Evolutionary conservation across 2,113 vertebrate genomes (phyloP).

Genomic region (Pteronura brasiliensis): DNA sequence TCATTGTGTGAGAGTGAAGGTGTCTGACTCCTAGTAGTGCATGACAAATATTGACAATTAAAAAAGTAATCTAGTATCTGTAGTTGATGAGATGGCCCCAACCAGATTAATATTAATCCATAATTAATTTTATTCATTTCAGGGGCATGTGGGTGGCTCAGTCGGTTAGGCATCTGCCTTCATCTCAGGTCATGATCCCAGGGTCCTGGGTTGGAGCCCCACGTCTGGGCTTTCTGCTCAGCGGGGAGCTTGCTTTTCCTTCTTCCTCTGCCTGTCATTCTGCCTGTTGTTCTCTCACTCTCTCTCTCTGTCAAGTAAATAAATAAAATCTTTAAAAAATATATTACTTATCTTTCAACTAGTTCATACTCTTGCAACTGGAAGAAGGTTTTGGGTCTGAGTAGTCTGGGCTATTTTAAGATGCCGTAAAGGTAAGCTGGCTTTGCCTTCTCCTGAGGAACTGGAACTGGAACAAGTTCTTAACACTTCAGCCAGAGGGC

Average conservation of each 20-base stretch:
- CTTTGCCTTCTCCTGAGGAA: slow-evolving; percentile 24
- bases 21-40: not conserved
- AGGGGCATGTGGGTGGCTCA: not conserved
- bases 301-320: too few relatives aligned
- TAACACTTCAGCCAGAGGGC: not conserved
- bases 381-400: slow-evolving; percentile 23
- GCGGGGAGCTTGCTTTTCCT: too few relatives aligned
- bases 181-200: too few relatives aligned
- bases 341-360: not conserved
- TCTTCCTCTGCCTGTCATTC: too few relatives aligned
- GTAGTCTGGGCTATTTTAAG: slow-evolving; percentile 46
- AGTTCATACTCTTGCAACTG: not conserved
- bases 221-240: too few relatives aligned
- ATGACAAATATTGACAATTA: not conserved
- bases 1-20: not conserved
- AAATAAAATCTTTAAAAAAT: not conserved
- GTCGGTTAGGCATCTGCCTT: too few relatives aligned
- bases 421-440: slow-evolving; percentile 15
- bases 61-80: not conserved
- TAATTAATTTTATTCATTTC: not conserved
- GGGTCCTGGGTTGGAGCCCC: too few relatives aligned
- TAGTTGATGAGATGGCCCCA: not conserved
- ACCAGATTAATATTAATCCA: not conserved
- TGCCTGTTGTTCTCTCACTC: too few relatives aligned
- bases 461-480: not conserved